phyloP scores from a whole-genome alignment of 1,140 invertebrate species.

The Atopsyche davidsoni region DNA sequence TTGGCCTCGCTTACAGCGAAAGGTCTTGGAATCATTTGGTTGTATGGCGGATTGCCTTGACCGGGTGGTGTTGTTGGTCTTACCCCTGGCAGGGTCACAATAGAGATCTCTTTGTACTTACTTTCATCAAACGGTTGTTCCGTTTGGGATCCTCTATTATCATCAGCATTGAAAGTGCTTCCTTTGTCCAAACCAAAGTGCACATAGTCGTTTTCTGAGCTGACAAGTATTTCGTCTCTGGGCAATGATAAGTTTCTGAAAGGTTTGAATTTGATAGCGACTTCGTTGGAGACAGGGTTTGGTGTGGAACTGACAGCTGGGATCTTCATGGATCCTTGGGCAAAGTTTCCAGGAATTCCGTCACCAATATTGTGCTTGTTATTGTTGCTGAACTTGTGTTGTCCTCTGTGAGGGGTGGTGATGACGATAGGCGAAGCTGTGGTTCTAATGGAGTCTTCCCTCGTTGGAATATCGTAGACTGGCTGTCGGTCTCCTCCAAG shows the following conservation, averaged over 20 bases:
- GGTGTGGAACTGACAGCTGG: constrained; percentile 36
- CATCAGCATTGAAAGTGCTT: constrained; percentile 30
- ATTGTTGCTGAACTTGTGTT: constrained; percentile 1
- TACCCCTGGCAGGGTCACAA: constrained; percentile 22
- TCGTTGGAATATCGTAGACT: constrained; percentile 43
- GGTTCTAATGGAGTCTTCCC: constrained; percentile 36
- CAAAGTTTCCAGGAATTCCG: constrained; percentile 37
- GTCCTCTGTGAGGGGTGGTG: constrained; percentile 13
- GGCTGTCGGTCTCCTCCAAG: constrained; percentile 37
- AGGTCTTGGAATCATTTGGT: constrained; percentile 40
- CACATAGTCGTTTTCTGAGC: constrained; percentile 27
- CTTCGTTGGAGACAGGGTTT: constrained; percentile 20
- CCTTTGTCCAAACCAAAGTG: constrained; percentile 15
- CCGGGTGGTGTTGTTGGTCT: constrained; percentile 16
- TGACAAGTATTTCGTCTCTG: constrained; percentile 19
- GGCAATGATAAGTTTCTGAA: constrained; percentile 15
- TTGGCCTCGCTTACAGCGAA: constrained; percentile 37
- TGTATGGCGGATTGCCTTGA: constrained; percentile 20
- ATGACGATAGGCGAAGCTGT: constrained; percentile 16
- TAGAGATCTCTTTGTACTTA: constrained; percentile 31
- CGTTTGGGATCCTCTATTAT: constrained; percentile 43
- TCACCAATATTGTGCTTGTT: constrained; percentile 24
- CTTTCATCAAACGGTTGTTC: constrained; percentile 42
- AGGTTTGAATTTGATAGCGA: constrained; percentile 22
- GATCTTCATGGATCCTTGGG: constrained; percentile 44